Evolutionary conservation across 2,888 invertebrate species (phyloP), one percentile per base, ranked within the genome.

Genomic region (Chalcosyrphus nemorum): DNA sequence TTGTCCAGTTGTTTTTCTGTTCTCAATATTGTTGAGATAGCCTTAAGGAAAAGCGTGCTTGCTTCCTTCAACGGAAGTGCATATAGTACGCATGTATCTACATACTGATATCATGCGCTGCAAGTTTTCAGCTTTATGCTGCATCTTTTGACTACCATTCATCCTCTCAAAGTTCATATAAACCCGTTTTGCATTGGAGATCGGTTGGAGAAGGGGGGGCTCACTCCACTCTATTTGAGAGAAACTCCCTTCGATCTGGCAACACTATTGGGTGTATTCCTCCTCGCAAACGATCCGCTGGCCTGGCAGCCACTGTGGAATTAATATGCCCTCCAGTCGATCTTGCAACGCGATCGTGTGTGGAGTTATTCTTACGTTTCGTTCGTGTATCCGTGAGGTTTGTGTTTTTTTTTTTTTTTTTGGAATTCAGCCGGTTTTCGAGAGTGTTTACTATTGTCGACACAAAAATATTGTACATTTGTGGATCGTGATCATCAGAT

Each of bases 291-390:
- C 63, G 38, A 66, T 65, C 56, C 9, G 52, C 72, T 50, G 56
- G 70, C 66, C 72, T 50, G 56, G 70, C 66, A 56, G 32, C 63
- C 65, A 59, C 32, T 65, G 52, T 71, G 21, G 66, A 72, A 77
- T 82, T 38, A 52, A 77, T 86, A 72, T 71, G 77, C 74, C 59
- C 78, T 78, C 86, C 81, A 86, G 86, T 86, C 74, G 77, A 82
- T 78, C 82, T 86, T 82, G 82, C 82, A 78, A 82, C 82, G 78
- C 75, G 84, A 65, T 70, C 84, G 84, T 71, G 84, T 78, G 74
- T 84, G 74, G 84, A 75, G 57, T 59, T 27, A n/a, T n/a, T n/a
- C n/a, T n/a, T n/a, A n/a, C n/a, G 35, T 32, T 9, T 45, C 9
- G 41, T 72, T 57, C 35, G 43, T 63, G 19, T 52, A 27, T 32